Percentiles rank a stretch among this genome's conserved stretches.
phyloP scores from a whole-genome alignment of 2,113 vertebrate genomes.

The Ctenodactylus gundi region DNA sequence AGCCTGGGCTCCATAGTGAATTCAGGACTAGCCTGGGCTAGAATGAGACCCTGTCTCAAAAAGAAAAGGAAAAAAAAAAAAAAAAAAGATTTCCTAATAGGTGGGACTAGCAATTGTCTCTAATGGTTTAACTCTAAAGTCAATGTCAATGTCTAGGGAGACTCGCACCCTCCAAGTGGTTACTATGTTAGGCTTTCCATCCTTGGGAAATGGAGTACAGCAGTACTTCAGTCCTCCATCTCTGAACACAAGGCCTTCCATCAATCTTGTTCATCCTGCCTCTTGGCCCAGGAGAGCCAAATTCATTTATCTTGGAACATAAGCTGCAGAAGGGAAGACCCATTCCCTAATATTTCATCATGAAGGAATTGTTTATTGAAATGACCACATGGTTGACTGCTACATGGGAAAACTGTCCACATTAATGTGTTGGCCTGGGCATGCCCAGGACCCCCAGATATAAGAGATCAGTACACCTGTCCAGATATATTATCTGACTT shows the following conservation, averaged over 20 bases:
- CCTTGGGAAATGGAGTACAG: not conserved
- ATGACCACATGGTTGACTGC: not conserved
- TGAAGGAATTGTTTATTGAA: not conserved
- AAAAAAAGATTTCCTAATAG: not conserved
- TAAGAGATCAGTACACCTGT: constrained; percentile 47
- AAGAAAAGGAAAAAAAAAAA: not conserved
- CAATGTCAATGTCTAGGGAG: not conserved
- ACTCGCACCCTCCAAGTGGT: not conserved
- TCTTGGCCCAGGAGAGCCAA: not conserved
- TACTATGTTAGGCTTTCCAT: not conserved
- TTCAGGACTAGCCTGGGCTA: too few relatives aligned
- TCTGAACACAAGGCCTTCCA: not conserved
- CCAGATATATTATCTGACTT: constrained; percentile 59
- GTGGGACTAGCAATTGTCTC: not conserved
- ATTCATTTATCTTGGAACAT: not conserved
- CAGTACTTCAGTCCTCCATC: not conserved
- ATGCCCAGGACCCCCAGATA: not conserved
- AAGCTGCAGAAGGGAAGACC: not conserved
- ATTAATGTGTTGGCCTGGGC: not conserved
- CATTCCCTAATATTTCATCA: not conserved
- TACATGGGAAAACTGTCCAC: not conserved
- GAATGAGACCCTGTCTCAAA: too few relatives aligned
- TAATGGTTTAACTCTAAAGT: not conserved
- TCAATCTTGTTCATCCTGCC: not conserved
- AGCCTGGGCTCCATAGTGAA: too few relatives aligned